These are phyloP conservation scores for Rhagonycha lutea DNA, from an alignment of 2,888 invertebrate species.

Conservation along the genomic window DNA sequence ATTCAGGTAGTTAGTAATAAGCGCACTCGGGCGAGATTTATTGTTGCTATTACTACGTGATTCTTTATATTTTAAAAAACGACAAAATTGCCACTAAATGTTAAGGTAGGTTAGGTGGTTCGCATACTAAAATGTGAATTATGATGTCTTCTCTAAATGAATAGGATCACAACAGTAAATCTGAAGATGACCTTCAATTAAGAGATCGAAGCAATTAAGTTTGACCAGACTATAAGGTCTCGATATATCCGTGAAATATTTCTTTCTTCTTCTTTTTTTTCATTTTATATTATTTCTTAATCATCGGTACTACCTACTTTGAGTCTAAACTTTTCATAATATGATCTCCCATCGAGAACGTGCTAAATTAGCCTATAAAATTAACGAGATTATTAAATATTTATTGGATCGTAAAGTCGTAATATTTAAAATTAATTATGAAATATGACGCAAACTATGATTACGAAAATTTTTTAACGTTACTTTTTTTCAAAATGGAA, in stretches of 20 bases:
- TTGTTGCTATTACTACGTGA: not conserved
- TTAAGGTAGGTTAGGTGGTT: too few species aligned
- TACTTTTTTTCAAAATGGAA: not conserved
- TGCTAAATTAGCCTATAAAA: not conserved
- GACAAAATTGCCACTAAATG: too few species aligned
- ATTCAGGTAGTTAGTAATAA: too few species aligned
- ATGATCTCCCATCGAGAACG: not conserved
- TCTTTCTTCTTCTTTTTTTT: not conserved
- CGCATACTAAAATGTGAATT: not conserved
- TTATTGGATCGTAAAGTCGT: conserved; percentile 16
- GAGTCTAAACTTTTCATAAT: not conserved
- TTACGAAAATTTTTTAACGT: not conserved
- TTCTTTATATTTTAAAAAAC: not conserved
- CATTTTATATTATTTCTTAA: not conserved
- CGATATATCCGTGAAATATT: not conserved
- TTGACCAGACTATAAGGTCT: not conserved
- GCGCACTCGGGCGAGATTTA: too few species aligned
- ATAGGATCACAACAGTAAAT: not conserved
- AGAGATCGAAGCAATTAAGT: not conserved
- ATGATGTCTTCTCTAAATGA: not conserved
- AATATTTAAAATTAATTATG: not conserved
- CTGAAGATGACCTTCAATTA: not conserved
- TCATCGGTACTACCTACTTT: not conserved
- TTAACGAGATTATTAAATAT: conserved; percentile 18
- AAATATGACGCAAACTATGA: not conserved